phyloP scores from a whole-genome alignment of 2,113 vertebrate genomes.

The Arizona elegans region DNA sequence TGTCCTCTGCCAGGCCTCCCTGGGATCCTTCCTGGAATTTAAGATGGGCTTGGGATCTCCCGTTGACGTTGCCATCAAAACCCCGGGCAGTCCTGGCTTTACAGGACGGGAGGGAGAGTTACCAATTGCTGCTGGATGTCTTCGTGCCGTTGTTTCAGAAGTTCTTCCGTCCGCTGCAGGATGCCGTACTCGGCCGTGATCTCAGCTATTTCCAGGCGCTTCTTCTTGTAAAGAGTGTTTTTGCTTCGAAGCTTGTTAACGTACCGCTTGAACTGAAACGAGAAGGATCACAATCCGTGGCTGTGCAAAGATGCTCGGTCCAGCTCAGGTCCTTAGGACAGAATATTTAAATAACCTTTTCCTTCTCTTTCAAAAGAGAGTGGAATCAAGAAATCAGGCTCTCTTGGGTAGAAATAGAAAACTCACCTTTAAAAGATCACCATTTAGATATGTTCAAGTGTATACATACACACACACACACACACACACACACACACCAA shows the following conservation, averaged over 20 bases:
- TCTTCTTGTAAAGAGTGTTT: conserved; percentile 86
- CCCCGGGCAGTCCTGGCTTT: not conserved
- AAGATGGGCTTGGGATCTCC: not conserved
- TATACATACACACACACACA: no score
- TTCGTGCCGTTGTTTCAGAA: conserved; percentile 83
- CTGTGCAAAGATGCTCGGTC: conserved; percentile 2
- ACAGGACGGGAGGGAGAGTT: conserved; percentile 34
- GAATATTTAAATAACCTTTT: not conserved
- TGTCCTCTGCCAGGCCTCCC: no score
- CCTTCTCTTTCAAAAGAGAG: not conserved
- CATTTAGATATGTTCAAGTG: not conserved
- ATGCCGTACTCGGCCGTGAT: conserved; percentile 85
- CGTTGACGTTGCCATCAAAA: not conserved
- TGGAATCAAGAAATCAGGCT: not conserved
- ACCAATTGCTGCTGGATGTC: conserved; percentile 87
- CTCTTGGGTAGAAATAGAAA: not conserved
- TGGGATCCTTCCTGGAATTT: not conserved
- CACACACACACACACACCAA: not conserved
- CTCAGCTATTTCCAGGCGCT: conserved; percentile 83
- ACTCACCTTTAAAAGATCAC: not conserved
- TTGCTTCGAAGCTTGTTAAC: conserved; percentile 89
- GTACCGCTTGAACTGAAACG: conserved; percentile 85
- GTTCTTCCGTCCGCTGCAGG: conserved; percentile 90
- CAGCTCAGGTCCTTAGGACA: not conserved
- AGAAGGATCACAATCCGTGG: conserved; percentile 15